phyloP scores from a whole-genome alignment of 2,113 vertebrate species.

The Origma solitaria region DNA sequence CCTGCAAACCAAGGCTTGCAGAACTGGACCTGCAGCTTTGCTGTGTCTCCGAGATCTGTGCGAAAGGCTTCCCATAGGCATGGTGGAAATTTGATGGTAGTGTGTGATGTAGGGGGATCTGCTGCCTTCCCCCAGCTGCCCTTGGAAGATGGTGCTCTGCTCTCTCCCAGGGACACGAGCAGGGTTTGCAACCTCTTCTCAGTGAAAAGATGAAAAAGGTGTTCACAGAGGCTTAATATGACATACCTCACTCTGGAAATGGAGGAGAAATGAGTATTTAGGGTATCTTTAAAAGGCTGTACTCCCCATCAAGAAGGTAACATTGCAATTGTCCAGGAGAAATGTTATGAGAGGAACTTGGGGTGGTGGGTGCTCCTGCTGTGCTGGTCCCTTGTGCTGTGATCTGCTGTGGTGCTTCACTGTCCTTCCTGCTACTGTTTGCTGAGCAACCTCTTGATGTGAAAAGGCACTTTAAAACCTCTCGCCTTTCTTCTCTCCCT shows the following conservation, averaged over 20 bases:
- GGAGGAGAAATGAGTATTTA: background rate
- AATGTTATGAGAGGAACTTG: background rate
- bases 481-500: background rate
- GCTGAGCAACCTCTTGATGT: background rate
- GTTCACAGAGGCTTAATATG: background rate
- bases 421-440: background rate
- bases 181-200: background rate
- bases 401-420: rapidly evolving
- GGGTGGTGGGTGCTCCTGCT: background rate
- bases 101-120: background rate
- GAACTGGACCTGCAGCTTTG: slow-evolving; percentile 30
- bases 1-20: background rate
- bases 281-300: background rate
- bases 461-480: background rate
- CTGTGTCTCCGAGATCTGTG: background rate
- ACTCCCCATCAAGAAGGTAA: background rate
- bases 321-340: background rate
- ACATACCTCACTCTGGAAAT: background rate
- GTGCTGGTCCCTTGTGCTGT: background rate
- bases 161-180: rapidly evolving
- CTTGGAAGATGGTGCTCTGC: background rate
- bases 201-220: background rate
- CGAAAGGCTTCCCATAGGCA: background rate
- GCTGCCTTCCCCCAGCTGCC: background rate
- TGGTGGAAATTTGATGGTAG: background rate